Evolutionary conservation across 2,888 invertebrate species (phyloP).

Genomic region (Drosophila sordidapex): DNA sequence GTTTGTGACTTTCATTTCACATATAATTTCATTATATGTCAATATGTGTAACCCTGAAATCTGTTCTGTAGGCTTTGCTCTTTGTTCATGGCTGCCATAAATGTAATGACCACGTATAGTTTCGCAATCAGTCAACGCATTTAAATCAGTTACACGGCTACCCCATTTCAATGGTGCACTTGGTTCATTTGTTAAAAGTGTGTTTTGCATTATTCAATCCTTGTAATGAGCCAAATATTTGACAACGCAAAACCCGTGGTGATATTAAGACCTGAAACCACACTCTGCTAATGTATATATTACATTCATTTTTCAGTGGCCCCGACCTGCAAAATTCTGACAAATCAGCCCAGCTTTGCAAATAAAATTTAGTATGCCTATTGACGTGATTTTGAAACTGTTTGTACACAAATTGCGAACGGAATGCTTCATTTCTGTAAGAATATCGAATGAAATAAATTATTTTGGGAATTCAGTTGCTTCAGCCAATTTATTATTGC

Average conservation of each 20-base stretch:
- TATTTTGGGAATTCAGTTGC: not conserved
- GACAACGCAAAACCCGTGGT: slow-evolving; percentile 28
- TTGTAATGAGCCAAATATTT: slow-evolving; percentile 75
- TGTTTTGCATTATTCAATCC: slow-evolving; percentile 66
- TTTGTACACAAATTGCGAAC: not conserved
- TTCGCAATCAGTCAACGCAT: slow-evolving; percentile 23
- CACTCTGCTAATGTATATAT: slow-evolving; percentile 34
- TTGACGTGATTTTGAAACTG: not conserved
- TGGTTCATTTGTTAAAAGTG: slow-evolving; percentile 19
- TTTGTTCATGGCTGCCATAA: slow-evolving; percentile 54
- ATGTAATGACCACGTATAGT: slow-evolving; percentile 50
- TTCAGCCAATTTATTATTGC: not conserved
- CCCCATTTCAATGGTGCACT: slow-evolving; percentile 2
- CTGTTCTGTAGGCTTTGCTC: slow-evolving; percentile 48
- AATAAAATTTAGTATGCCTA: slow-evolving; percentile 14
- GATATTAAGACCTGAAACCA: slow-evolving; percentile 27
- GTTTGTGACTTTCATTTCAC: slow-evolving; percentile 51
- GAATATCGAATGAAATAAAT: not conserved
- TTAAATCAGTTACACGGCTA: slow-evolving; percentile 24
- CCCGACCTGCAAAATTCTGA: slow-evolving; percentile 15
- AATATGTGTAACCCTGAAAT: slow-evolving; percentile 56
- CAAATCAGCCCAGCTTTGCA: slow-evolving; percentile 32
- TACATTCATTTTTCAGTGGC: slow-evolving; percentile 56
- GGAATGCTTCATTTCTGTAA: not conserved
- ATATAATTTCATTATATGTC: slow-evolving; percentile 55